These are phyloP conservation scores for Melanotaenia nigrans DNA, from an alignment of 2,797 vertebrate genomes.

Conservation along the genomic window DNA sequence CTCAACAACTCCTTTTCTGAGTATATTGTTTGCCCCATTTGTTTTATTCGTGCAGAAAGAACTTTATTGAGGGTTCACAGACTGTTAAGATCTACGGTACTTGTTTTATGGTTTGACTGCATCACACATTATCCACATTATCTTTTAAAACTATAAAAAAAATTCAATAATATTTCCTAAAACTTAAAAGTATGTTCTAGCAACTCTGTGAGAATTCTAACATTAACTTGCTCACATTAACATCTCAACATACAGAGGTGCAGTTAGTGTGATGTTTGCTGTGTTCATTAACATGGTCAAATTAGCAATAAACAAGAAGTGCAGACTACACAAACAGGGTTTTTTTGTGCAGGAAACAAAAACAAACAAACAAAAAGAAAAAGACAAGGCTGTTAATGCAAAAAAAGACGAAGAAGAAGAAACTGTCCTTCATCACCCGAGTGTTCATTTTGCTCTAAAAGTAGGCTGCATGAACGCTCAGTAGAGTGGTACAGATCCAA, in stretches of 20 bases:
- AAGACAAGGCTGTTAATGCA: background rate
- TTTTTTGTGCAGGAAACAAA: background rate
- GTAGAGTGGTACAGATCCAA: slow-evolving; percentile 47
- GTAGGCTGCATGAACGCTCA: slow-evolving; percentile 42
- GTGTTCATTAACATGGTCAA: background rate
- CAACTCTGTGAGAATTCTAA: no score
- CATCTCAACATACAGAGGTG: background rate
- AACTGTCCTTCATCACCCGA: slow-evolving; percentile 10
- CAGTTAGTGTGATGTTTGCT: background rate
- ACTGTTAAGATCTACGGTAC: no score
- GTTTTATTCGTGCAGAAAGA: background rate
- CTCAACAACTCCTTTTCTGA: no score
- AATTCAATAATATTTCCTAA: no score
- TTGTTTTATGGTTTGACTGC: no score
- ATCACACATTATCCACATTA: no score
- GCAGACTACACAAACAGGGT: background rate
- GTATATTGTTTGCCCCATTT: background rate
- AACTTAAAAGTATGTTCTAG: no score
- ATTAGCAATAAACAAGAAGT: background rate
- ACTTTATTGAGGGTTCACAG: no score
- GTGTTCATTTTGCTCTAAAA: slow-evolving; percentile 40
- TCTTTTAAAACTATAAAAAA: no score
- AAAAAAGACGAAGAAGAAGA: background rate
- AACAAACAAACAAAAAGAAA: background rate
- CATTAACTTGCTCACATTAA: no score